Evolutionary conservation across 2,113 vertebrate species (phyloP), one percentile per base, ranked within the genome.

Genomic region (Mus spicilegus): DNA sequence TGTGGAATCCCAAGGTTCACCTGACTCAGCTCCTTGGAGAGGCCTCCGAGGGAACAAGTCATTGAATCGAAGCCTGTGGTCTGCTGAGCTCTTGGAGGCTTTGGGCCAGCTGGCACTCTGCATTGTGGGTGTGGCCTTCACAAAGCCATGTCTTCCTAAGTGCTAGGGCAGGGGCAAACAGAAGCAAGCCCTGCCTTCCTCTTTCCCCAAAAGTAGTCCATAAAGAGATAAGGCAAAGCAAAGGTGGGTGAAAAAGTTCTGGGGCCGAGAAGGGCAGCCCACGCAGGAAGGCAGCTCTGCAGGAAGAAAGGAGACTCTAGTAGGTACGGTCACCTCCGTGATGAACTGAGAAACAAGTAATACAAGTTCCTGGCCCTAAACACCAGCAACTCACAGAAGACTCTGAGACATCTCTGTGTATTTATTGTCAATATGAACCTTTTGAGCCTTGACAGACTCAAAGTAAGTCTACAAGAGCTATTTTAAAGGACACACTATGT

Each of bases 201-300:
- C 22, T 17, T 0, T 16, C 33, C 3, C 1, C 0, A 28, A 51
- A 20, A n/a, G 26, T 0, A 2, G 13, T 7, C 3, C 11, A 0
- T 2, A 39, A 56, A 70, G n/a, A 30, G 17, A 49, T 13, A 36
- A 90, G 58, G 5, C 13, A 51, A 42, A 14, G 24, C 3, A 20
- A 49, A 0, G 2, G 4, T 7, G 4, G 56, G 67, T 28, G 33
- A 16, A 56, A 22, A 54, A 0, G 13, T 85, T 49, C 87, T 22
- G 7, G 81, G 1, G 3, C 46, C 14, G n/a, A n/a, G 3, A 14
- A 94, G 49, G 6, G 3, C 46, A 33, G 30, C 67, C 67, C 67
- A 16, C 11, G 0, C 24, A 0, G 7, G 0, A 49, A 56, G 39
- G 24, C 42, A 84, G 4, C 22, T 63, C 82, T 49, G 36, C 36